Conservation (phyloP, 2,113 vertebrate genomes). For the Bubo scandiacus region DNA sequence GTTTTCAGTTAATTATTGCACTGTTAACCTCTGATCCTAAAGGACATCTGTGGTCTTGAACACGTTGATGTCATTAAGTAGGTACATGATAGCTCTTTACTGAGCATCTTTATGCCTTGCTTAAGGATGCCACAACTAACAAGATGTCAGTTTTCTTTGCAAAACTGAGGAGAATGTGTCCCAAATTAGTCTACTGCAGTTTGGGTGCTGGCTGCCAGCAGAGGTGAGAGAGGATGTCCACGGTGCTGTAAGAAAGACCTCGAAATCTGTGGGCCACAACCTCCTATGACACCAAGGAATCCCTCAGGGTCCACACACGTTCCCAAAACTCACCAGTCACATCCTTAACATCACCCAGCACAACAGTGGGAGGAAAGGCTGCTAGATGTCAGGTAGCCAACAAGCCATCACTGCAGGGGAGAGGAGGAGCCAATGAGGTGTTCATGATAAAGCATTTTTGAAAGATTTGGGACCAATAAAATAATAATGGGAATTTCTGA, state of each 20-base stretch:
- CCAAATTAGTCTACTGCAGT: neutral
- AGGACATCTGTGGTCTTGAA: neutral
- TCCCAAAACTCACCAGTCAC: neutral
- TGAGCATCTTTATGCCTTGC: neutral
- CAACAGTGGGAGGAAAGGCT: neutral
- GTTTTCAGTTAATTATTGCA: neutral
- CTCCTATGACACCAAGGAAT: neutral
- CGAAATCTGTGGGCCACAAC: neutral
- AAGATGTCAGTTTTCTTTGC: rapidly evolving
- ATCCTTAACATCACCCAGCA: neutral
- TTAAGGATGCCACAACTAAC: neutral
- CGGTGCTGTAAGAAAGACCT: neutral
- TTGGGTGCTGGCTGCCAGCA: neutral
- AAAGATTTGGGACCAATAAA: neutral
- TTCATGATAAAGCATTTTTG: neutral
- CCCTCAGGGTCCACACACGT: neutral
- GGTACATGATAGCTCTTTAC: neutral
- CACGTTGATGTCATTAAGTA: neutral
- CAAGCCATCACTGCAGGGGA: neutral
- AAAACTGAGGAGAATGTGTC: neutral
- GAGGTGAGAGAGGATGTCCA: neutral
- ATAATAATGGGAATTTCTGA: neutral
- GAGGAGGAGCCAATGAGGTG: neutral
- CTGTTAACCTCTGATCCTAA: slow-evolving; percentile 19
- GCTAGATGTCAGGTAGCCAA: neutral